A percentile compares a stretch with the other conserved stretches of the same genome.
phyloP scores from a whole-genome alignment of 2,113 vertebrate genomes.

The Lepus europaeus region DNA sequence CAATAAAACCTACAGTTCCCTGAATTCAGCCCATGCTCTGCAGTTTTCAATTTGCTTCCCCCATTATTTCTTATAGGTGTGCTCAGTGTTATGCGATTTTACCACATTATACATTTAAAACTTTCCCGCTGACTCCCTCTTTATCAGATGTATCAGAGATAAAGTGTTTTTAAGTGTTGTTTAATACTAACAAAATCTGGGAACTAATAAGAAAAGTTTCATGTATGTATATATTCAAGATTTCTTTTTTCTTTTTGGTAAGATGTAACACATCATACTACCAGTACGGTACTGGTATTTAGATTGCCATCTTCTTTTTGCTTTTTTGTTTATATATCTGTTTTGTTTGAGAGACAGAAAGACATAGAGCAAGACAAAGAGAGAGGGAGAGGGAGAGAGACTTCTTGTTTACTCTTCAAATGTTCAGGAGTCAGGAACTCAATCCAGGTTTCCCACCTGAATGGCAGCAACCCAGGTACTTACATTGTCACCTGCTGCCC shows the following conservation, averaged over 20 bases:
- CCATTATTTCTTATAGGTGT: neutral
- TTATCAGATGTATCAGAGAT: neutral
- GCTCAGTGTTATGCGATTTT: neutral
- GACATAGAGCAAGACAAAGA: no score
- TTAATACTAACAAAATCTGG: neutral
- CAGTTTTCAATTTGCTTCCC: constrained; percentile 56
- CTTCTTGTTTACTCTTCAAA: no score
- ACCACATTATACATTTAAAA: constrained; percentile 13
- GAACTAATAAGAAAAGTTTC: neutral
- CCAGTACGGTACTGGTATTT: neutral
- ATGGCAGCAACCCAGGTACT: no score
- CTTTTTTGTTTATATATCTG: no score
- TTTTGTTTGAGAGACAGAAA: no score
- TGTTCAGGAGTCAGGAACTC: no score
- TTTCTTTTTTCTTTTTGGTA: neutral
- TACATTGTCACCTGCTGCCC: no score
- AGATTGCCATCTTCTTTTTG: neutral
- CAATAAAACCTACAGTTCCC: neutral
- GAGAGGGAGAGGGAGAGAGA: no score
- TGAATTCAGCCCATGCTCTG: neutral
- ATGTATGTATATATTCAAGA: neutral
- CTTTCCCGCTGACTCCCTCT: neutral
- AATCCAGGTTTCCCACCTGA: no score
- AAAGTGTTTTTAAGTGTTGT: constrained; percentile 12
- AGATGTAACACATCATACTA: neutral